A percentile compares a stretch with the other conserved stretches of the same genome.
phyloP scores from a whole-genome alignment of 2,888 invertebrate genomes.

The Lasioglossum villosulum region DNA sequence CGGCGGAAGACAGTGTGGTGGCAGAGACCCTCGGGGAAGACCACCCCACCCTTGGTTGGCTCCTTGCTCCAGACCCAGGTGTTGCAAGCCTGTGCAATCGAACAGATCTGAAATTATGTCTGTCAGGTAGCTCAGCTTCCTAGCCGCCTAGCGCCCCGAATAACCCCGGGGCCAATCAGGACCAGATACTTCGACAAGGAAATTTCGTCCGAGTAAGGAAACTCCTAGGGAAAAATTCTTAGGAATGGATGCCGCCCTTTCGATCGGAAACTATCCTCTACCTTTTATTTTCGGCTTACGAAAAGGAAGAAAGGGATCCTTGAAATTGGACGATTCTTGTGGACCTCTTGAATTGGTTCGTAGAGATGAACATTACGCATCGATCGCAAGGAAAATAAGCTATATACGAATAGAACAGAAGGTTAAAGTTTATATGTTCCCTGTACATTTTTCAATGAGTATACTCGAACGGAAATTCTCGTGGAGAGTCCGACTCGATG shows the following conservation, averaged over 20 bases:
- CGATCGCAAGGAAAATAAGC: too few relatives aligned
- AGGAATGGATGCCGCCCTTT: neutral
- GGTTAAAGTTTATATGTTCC: too few relatives aligned
- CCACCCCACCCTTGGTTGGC: conserved; percentile 82
- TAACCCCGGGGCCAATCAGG: conserved; percentile 3
- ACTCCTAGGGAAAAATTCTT: neutral
- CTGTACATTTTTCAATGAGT: too few relatives aligned
- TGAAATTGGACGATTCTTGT: neutral
- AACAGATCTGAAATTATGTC: conserved; percentile 68
- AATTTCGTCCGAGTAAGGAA: neutral
- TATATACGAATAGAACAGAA: too few relatives aligned
- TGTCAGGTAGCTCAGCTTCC: conserved; percentile 19
- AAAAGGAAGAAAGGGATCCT: neutral
- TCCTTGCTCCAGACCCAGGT: conserved; percentile 82
- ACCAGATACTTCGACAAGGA: neutral
- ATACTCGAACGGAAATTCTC: neutral
- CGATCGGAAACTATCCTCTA: neutral
- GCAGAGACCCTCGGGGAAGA: conserved; percentile 80
- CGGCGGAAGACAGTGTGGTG: conserved; percentile 83
- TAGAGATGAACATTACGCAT: too few relatives aligned
- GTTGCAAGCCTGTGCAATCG: conserved; percentile 80
- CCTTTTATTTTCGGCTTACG: neutral
- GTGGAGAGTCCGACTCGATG: neutral
- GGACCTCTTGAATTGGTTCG: neutral
- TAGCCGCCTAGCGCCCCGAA: neutral